These are phyloP conservation scores for Heliangelus exortis DNA, from an alignment of 2,797 vertebrate species.

Conservation along the genomic window DNA sequence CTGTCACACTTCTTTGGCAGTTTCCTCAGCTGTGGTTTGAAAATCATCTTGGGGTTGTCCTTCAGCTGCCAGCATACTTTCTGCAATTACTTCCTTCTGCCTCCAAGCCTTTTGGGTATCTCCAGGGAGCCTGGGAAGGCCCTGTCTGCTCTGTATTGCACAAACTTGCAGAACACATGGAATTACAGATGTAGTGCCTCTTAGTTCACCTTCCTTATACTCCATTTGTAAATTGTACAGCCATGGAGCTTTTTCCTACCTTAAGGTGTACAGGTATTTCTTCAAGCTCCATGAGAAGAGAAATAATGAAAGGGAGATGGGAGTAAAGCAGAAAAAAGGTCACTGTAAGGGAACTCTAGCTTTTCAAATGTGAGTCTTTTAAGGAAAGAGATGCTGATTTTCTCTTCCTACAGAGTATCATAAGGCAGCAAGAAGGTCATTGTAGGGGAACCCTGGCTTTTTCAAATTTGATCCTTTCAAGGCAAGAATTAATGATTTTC, in stretches of 20 bases:
- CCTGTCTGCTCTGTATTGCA: neutral
- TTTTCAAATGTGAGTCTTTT: constrained; percentile 60
- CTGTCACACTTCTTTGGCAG: neutral
- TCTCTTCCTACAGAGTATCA: constrained; percentile 60
- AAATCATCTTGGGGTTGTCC: constrained; percentile 6
- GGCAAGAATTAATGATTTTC: constrained; percentile 54
- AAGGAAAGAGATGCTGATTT: constrained; percentile 59
- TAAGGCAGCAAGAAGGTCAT: constrained; percentile 52
- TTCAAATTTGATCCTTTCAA: constrained; percentile 41
- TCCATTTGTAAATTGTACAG: neutral
- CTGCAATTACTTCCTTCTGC: constrained; percentile 39
- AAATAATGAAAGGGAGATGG: constrained; percentile 58
- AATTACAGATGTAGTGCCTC: constrained; percentile 36
- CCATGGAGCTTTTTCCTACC: constrained; percentile 29
- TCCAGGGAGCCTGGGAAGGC: constrained; percentile 10
- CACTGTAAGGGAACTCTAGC: constrained; percentile 2
- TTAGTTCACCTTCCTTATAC: constrained; percentile 47
- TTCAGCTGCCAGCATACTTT: neutral
- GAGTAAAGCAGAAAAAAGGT: constrained; percentile 46
- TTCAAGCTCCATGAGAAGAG: constrained; percentile 13
- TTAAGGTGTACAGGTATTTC: constrained; percentile 4
- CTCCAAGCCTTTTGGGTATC: neutral
- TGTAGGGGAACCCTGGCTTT: neutral
- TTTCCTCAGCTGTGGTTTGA: constrained; percentile 6
- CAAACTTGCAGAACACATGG: neutral